Evolutionary conservation across 2,888 invertebrate species (phyloP), one percentile per base, ranked within the genome.

Genomic region (Augiades crinisus): DNA sequence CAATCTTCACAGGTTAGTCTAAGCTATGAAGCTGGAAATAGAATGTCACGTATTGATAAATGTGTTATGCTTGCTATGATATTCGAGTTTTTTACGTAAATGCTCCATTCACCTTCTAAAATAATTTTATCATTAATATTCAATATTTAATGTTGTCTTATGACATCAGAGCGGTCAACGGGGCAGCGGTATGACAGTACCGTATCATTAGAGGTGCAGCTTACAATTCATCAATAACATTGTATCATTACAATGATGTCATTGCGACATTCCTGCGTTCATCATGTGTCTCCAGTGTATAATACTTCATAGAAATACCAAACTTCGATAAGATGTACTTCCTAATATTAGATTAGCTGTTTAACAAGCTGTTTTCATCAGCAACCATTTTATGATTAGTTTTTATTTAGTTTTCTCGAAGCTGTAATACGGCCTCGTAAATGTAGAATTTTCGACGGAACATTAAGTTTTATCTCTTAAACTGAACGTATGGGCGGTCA

Each of bases 391-490:
- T 27, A 19, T 43, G 13, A 27, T 21, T 49, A 49, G n/a, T n/a
- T 21, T 56, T 47, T 13, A 45, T 8, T 36, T 31, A 51, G 43
- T 57, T 58, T 57, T 60, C 56, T 51, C 47, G 58, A 57, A 61
- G 10, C 43, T 51, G 52, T 54, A 56, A 58, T 55, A 58, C 45
- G 41, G 45, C 52, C 54, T 55, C 57, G 56, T 61, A 61, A 61
- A 62, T 55, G 59, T 58, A 54, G 61, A 67, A 60, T 30, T 61
- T 47, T 70, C 66, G 63, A 65, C 67, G 70, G 66, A 41, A 66
- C 74, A 74, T 81, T 67, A 75, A 76, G 61, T 71, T 76, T 78
- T 72, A 78, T 76, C 67, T 73, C 63, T 68, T 61, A 67, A 53
- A 67, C 67, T 70, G 66, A 79, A 75, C 63, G 68, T 69, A 74